Base-by-base conservation (phyloP, 2,113 vertebrate species). In the Platycercus adscitus region DNA sequence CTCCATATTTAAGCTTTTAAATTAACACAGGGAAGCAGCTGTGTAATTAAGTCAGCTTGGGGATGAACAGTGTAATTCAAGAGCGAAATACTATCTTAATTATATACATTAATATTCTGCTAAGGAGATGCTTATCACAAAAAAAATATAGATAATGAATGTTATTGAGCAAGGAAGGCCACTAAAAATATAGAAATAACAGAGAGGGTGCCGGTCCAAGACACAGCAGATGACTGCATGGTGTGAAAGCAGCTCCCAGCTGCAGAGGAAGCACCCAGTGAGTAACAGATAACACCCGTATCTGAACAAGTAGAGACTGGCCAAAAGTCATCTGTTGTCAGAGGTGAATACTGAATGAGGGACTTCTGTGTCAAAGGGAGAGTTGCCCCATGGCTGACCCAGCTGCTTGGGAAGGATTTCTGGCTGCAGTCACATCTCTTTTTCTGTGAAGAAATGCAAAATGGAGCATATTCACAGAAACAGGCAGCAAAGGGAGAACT, bases 21-120 rank as follows among this genome's bases (percentile, higher is more conserved):
- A 94, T 71, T 93, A 95, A 93, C 71, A 75, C 24, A 86, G 81
- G 91, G 50, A 15, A 93, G 55, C 88, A 94, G 88, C 91, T 96
- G 88, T 77, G 88, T 86, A 93, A 95, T 93, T 94, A 91, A 94
- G 64, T 50, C 82, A 93, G 86, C 94, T 93, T 95, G n/a, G 80
- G 79, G 65, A 95, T 69, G 88, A 95, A 92, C 87, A 94, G 52
- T 49, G 58, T 37, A 33, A 96, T 88, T 97, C 64, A 77, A 88
- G 58, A 83, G 39, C 25, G 63, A 93, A 95, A 81, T 56, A 86
- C 88, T 94, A 90, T 93, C 83, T 95, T 94, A 91, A 94, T 96
- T 86, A 94, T 73, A 82, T 63, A 64, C 76, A 95, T 93, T 86
- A 94, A 95, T 93, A 93, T 91, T 94, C 88, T 88, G 43, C 79